These are phyloP conservation scores for Nixonia krombeini DNA, from an alignment of 1,140 invertebrate genomes.

Conservation along the genomic window DNA sequence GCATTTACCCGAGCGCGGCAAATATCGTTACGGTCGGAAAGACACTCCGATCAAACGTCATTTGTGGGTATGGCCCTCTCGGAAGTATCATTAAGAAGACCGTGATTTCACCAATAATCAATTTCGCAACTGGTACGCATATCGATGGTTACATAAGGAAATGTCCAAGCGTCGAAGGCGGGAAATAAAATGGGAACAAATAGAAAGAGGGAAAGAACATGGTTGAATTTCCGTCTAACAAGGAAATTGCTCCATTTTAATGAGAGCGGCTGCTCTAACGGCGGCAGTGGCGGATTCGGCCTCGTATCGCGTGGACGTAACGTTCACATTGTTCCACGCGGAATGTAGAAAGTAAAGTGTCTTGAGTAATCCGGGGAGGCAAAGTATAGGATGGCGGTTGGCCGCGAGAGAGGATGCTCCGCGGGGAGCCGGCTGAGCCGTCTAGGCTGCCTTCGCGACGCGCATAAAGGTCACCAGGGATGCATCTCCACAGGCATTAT, in stretches of 20 bases:
- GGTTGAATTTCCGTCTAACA: slow-evolving; percentile 19
- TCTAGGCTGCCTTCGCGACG: slow-evolving; percentile 7
- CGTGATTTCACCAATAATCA: no score
- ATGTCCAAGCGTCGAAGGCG: no score
- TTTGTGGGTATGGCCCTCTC: no score
- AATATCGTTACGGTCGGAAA: no score
- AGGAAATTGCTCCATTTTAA: slow-evolving; percentile 26
- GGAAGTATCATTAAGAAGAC: no score
- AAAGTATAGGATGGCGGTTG: slow-evolving; percentile 60
- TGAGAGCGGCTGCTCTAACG: slow-evolving; percentile 18
- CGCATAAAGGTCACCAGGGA: slow-evolving; percentile 37
- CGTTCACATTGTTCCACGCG: slow-evolving; percentile 62
- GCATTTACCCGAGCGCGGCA: no score
- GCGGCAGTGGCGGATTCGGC: slow-evolving; percentile 20
- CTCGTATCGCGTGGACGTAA: slow-evolving; percentile 57
- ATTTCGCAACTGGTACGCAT: slow-evolving; percentile 13
- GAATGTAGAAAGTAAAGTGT: slow-evolving; percentile 72
- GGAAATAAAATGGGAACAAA: slow-evolving; percentile 25
- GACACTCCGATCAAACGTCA: no score
- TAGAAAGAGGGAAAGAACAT: slow-evolving; percentile 10
- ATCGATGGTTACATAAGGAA: slow-evolving; percentile 23
- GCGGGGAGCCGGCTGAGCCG: slow-evolving; percentile 17
- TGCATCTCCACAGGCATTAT: slow-evolving; percentile 22
- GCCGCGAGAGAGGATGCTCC: slow-evolving; percentile 53
- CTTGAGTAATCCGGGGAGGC: slow-evolving; percentile 58